These are phyloP conservation scores for Muscidifurax raptorellus DNA, from an alignment of 1,140 invertebrate species.

Conservation along the genomic window DNA sequence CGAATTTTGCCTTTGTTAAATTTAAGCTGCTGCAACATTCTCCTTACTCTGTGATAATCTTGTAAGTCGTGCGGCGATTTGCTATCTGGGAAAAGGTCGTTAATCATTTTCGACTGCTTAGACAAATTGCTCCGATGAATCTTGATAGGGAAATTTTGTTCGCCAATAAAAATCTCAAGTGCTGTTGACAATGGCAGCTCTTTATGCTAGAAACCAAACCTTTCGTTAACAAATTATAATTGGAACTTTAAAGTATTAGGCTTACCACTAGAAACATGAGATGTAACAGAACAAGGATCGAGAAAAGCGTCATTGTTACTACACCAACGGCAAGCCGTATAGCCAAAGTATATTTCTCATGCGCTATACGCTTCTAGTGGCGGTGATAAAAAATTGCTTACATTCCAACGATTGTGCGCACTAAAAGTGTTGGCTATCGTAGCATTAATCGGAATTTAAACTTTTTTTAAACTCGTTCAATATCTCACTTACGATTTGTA, in stretches of 20 bases:
- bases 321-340: not conserved
- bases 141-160: not conserved
- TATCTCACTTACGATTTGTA: not conserved
- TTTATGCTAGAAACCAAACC: not conserved
- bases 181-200: not conserved
- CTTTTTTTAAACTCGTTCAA: not conserved
- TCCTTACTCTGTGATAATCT: too few species aligned
- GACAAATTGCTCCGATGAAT: not conserved
- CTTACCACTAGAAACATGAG: conserved; percentile 22
- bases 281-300: not conserved
- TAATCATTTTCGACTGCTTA: not conserved
- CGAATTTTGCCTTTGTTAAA: not conserved
- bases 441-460: not conserved
- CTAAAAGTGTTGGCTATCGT: not conserved
- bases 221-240: not conserved
- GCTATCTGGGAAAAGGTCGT: not conserved
- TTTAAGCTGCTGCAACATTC: not conserved
- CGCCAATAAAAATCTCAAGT: not conserved
- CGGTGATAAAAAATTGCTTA: not conserved
- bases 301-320: conserved; percentile 16
- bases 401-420: not conserved
- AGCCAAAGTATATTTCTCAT: not conserved
- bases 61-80: not conserved
- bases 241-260: not conserved
- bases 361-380: not conserved